phyloP scores from a whole-genome alignment of 1,140 invertebrate species.

The Pissodes strobi region DNA sequence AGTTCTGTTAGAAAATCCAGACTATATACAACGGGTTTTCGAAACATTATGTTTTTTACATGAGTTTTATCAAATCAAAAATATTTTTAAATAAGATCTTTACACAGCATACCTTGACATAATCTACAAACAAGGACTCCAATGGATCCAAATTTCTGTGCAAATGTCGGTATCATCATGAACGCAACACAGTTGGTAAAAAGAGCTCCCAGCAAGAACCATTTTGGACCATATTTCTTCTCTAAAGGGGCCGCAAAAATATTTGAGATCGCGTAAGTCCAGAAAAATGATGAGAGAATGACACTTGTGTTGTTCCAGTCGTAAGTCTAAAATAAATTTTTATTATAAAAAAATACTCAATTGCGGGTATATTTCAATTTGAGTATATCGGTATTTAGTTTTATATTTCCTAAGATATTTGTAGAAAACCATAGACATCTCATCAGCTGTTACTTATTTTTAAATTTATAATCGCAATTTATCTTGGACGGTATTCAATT shows the following conservation, averaged over 20 bases:
- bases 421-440: too few species aligned
- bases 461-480: too few species aligned
- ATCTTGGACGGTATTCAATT: too few species aligned
- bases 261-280: slow-evolving; percentile 61
- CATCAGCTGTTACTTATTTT: neutral
- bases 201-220: slow-evolving; percentile 64
- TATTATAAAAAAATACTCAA: too few species aligned
- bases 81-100: too few species aligned
- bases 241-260: slow-evolving; percentile 71
- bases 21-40: too few species aligned
- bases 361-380: too few species aligned
- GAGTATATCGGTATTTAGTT: too few species aligned
- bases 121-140: slow-evolving; percentile 35
- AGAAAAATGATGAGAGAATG: slow-evolving; percentile 70
- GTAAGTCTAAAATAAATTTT: slow-evolving; percentile 43
- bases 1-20: too few species aligned
- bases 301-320: slow-evolving; percentile 13
- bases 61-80: too few species aligned
- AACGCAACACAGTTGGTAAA: slow-evolving; percentile 59
- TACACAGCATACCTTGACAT: slow-evolving; percentile 11
- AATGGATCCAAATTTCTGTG: slow-evolving; percentile 25
- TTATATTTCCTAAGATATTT: too few species aligned
- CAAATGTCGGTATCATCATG: slow-evolving; percentile 50
- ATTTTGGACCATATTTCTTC: slow-evolving; percentile 65
- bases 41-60: too few species aligned